Base-by-base conservation (phyloP, 2,113 vertebrate species). In the Prolemur simus region DNA sequence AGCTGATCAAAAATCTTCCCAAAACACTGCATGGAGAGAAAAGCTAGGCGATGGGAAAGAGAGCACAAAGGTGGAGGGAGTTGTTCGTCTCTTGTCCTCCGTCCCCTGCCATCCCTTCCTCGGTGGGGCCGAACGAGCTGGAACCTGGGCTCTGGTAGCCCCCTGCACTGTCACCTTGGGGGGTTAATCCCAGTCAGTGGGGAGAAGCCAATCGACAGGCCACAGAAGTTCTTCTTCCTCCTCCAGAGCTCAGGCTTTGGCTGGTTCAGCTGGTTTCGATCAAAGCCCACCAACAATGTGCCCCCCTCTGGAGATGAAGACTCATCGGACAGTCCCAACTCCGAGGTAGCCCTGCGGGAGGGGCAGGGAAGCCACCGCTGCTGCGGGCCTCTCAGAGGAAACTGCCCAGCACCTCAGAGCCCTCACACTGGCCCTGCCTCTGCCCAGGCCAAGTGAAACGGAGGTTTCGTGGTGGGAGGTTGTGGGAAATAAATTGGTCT, bases 191-290 rank as follows among this genome's bases (percentile, higher is more conserved):
- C 84, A 6, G 20, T 21, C 47, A 5, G 11, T 1, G 7, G n/a
- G 45, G 64, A 63, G 68, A 32, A 39, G 15, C 18, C 2, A 32
- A 17, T 39, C 8, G 0, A 0, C 1, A 66, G 66, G 29, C 32
- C 56, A 0, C 37, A 18, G 11, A 20, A 25, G 21, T 2, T 7
- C 68, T 29, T 37, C 6, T 74, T 84, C 32, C 1, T 87, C 73
- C 82, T 66, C 34, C 97, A 99, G 99, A 96, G 96, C 94, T 97
- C 98, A 0, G 98, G 99, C 52, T 98, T 98, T n/a, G 99, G 99
- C 54, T 99, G 99, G 99, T 99, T 99, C 96, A 98, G 99, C 45
- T 99, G 99, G 99, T 99, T 99, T 96, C 98, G 98, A 49, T 99
- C 99, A 0, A 99, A 99, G 93, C 96, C 99, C 64, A 37, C 54